phyloP scores from a whole-genome alignment of 2,113 vertebrate species.

The Syrrhaptes paradoxus region DNA sequence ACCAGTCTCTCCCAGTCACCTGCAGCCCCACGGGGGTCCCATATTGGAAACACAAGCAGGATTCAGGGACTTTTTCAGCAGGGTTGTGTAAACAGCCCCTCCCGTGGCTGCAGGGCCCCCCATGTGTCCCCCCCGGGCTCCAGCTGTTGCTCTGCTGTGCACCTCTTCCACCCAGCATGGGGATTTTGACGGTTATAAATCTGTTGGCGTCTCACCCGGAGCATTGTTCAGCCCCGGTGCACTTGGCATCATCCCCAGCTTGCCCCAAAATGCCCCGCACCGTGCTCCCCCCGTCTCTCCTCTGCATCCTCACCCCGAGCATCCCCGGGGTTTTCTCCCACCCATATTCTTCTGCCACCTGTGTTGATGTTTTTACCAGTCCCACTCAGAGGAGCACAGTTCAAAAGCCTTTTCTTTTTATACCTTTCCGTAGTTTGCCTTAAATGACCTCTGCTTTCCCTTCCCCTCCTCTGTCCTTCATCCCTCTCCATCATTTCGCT shows the following conservation, averaged over 20 bases:
- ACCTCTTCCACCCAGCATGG: not conserved
- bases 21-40: not conserved
- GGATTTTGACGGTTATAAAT: accelerated
- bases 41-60: not conserved
- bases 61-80: accelerated
- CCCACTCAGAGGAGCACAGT: not conserved
- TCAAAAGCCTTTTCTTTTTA: not conserved
- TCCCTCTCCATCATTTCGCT: not conserved
- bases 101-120: accelerated
- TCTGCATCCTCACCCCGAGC: accelerated
- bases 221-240: not conserved
- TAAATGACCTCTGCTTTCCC: not conserved
- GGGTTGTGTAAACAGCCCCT: not conserved
- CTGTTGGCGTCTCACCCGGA: not conserved
- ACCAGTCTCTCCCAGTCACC: accelerated
- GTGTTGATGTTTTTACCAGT: not conserved
- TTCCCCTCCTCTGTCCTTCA: not conserved
- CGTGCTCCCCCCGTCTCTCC: not conserved
- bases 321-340: not conserved
- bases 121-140: not conserved
- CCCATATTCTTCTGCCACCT: not conserved
- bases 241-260: not conserved
- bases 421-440: not conserved
- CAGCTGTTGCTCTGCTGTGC: not conserved
- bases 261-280: too few relatives aligned